Percentiles rank a stretch among this genome's conserved stretches.
phyloP scores from a whole-genome alignment of 2,113 vertebrate species.

The Vulpes vulpes region DNA sequence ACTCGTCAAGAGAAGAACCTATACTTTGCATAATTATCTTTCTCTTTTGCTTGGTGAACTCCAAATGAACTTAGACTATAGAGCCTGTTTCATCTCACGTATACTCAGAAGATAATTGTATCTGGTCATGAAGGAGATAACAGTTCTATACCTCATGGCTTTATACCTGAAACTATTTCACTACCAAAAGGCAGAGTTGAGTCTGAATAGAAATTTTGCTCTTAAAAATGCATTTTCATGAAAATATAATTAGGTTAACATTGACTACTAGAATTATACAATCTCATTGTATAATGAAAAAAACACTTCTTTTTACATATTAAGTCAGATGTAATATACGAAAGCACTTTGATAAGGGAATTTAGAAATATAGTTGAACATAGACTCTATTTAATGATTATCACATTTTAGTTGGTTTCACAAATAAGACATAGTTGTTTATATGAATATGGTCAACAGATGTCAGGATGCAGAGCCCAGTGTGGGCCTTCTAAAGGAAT shows the following conservation, averaged over 20 bases:
- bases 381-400: background rate
- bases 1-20: background rate
- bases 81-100: background rate
- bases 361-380: conserved; percentile 32
- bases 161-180: conserved; percentile 6
- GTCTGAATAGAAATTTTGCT: background rate
- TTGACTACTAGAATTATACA: background rate
- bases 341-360: background rate
- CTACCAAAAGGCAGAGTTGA: background rate
- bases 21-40: background rate
- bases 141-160: background rate
- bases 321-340: background rate
- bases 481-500: background rate
- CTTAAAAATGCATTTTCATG: background rate
- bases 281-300: background rate
- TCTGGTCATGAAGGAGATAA: background rate
- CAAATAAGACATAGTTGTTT: background rate
- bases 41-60: background rate
- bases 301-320: background rate
- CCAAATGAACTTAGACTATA: background rate
- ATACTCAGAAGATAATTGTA: background rate
- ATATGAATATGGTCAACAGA: background rate
- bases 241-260: background rate
- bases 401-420: conserved; percentile 21
- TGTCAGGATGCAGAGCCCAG: background rate